Percentiles rank a stretch among this genome's conserved stretches.
phyloP scores from a whole-genome alignment of 2,113 vertebrate species.

The human region GRCh38 chr4:13828501-13829000 shows the following conservation, averaged over 20 bases:
- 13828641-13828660: neutral
- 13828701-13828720: neutral
- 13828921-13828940: neutral
- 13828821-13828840: neutral
- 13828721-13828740: neutral
- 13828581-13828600: neutral
- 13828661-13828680: neutral
- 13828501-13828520: neutral
- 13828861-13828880: neutral
- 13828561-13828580: fast-evolving
- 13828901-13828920: neutral
- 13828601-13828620: neutral
- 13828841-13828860: neutral
- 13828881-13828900: neutral
- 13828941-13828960: neutral
- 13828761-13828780: neutral
- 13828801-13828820: neutral
- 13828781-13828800: neutral
- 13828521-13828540: neutral
- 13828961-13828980: neutral
- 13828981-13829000: neutral
- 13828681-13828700: neutral
- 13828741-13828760: neutral
- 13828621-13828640: neutral
- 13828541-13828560: neutral